Evolutionary conservation across 2,113 vertebrate species (phyloP).

Genomic region (Boleophthalmus pectinirostris): DNA sequence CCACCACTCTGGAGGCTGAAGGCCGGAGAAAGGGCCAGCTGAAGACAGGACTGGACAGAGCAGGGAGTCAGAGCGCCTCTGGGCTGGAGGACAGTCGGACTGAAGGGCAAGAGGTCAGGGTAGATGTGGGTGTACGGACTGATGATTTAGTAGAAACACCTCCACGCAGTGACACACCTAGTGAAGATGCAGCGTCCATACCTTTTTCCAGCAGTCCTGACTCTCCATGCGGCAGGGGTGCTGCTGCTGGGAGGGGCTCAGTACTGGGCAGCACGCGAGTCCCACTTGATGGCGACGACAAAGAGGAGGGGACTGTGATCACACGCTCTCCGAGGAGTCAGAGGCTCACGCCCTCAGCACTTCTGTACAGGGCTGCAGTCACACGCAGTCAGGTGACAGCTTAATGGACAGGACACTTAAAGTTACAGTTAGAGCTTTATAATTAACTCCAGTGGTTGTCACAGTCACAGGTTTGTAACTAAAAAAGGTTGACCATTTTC

Average conservation of each 20-base stretch:
- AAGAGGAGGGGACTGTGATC: slow-evolving; percentile 73
- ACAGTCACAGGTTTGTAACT: background rate
- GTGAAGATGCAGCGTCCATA: slow-evolving; percentile 83
- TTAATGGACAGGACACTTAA: background rate
- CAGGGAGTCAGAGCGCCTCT: slow-evolving; percentile 70
- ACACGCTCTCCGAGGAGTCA: slow-evolving; percentile 79
- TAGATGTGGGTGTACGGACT: slow-evolving; percentile 43
- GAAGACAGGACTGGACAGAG: slow-evolving; percentile 61
- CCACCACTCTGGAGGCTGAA: slow-evolving; percentile 83
- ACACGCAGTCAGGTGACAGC: slow-evolving; percentile 87
- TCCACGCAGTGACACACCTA: slow-evolving; percentile 80
- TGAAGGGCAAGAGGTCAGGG: slow-evolving; percentile 31
- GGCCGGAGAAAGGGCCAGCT: slow-evolving; percentile 66
- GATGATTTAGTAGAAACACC: slow-evolving; percentile 73
- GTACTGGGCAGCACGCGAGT: slow-evolving; percentile 65
- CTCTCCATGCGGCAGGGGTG: slow-evolving; percentile 82
- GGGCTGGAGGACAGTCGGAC: slow-evolving; percentile 66
- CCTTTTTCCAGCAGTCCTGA: slow-evolving; percentile 88
- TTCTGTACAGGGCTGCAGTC: slow-evolving; percentile 91
- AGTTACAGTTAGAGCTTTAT: background rate
- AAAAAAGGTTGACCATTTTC: background rate
- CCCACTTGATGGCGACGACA: slow-evolving; percentile 77
- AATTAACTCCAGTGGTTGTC: background rate
- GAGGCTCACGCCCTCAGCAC: slow-evolving; percentile 87
- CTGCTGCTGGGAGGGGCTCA: slow-evolving; percentile 66